phyloP scores from a whole-genome alignment of 1,140 invertebrate genomes.

The Brachionus sp. region DNA sequence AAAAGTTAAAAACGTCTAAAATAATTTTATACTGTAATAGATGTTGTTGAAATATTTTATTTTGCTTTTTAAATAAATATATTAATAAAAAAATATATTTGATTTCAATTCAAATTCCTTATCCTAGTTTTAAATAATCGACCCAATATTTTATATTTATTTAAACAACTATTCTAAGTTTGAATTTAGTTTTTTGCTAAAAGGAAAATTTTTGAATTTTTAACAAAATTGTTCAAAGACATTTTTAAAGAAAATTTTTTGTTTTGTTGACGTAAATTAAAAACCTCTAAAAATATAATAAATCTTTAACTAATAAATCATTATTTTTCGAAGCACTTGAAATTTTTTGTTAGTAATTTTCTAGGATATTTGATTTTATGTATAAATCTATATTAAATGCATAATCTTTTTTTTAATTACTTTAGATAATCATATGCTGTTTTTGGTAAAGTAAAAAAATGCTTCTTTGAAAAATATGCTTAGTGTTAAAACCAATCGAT shows the following conservation, averaged over 20 bases:
- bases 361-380: not conserved
- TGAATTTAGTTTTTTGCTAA: too few species aligned
- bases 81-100: too few species aligned
- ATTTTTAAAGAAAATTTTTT: not conserved
- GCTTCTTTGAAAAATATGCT: not conserved
- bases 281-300: not conserved
- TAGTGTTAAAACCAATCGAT: not conserved
- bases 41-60: too few species aligned
- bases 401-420: conserved; percentile 6
- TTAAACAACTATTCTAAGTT: not conserved
- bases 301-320: not conserved
- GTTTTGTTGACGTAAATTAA: not conserved
- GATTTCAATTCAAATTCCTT: too few species aligned
- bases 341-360: not conserved
- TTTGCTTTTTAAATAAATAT: too few species aligned
- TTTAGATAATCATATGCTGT: not conserved
- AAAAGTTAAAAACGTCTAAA: too few species aligned
- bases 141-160: too few species aligned
- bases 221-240: not conserved
- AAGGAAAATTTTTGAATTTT: not conserved
- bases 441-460: not conserved
- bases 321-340: not conserved
- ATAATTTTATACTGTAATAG: too few species aligned
- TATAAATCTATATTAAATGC: not conserved
- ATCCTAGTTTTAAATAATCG: too few species aligned